phyloP scores from a whole-genome alignment of 2,113 vertebrate species.

The Centropus bengalensis region DNA sequence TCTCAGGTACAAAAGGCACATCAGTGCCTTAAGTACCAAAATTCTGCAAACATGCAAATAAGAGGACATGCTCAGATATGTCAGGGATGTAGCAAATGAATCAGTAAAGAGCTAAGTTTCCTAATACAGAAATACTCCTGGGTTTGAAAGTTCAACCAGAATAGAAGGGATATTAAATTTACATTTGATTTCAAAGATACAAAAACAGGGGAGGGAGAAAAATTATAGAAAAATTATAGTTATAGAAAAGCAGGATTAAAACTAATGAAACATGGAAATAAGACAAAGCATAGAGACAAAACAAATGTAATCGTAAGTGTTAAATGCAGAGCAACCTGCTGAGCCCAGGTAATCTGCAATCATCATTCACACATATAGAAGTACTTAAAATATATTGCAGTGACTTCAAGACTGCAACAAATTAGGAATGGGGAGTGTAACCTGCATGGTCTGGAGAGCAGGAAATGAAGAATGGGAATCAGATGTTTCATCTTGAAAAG shows the following conservation, averaged over 20 bases:
- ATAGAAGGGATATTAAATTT: background rate
- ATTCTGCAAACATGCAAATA: conserved; percentile 27
- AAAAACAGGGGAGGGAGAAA: background rate
- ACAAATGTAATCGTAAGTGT: background rate
- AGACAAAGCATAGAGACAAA: background rate
- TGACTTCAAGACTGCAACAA: background rate
- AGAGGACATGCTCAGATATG: background rate
- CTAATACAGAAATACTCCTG: conserved; percentile 15
- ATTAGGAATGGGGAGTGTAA: background rate
- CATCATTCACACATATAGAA: accelerated
- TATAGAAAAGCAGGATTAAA: background rate
- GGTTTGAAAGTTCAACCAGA: conserved; percentile 51
- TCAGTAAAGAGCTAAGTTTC: background rate
- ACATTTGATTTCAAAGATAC: background rate
- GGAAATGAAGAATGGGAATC: background rate
- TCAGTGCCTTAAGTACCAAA: conserved; percentile 17
- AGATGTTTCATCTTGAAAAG: background rate
- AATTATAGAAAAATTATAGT: too few species aligned
- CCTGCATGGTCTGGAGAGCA: background rate
- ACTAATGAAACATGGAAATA: background rate
- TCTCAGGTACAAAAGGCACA: conserved; percentile 32
- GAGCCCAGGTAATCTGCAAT: background rate
- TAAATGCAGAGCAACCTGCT: background rate
- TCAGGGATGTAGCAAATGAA: conserved; percentile 19
- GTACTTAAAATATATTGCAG: background rate